Conservation (phyloP, 2,888 invertebrate species). For the Eupithecia subfuscata region DNA sequence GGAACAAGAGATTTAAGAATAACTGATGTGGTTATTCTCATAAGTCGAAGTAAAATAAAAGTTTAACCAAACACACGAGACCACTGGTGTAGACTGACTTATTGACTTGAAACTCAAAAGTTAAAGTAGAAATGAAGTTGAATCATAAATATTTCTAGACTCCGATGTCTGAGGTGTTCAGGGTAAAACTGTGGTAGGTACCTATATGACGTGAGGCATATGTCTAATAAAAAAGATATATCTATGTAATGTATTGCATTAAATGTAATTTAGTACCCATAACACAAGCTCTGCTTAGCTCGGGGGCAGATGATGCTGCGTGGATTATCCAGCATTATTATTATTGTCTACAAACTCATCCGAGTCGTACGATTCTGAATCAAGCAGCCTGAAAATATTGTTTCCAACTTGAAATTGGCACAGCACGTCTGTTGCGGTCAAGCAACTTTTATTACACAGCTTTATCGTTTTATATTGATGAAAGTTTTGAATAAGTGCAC, state of each 20-base stretch:
- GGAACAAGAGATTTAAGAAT: background rate
- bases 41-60: background rate
- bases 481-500: conserved; percentile 30
- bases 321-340: no score
- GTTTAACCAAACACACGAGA: background rate
- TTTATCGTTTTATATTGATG: conserved; percentile 32
- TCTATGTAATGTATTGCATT: no score
- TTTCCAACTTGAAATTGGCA: conserved; percentile 41
- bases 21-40: background rate
- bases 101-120: background rate
- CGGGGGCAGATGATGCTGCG: no score
- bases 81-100: background rate
- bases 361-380: background rate
- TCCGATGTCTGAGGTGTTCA: background rate
- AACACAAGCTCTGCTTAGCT: no score
- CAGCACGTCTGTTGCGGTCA: conserved; percentile 36
- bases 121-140: background rate
- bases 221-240: no score
- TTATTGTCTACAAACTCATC: background rate
- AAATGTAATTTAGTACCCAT: no score
- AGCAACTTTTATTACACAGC: conserved; percentile 31
- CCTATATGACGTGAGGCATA: no score
- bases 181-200: no score
- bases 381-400: conserved; percentile 38
- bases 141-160: background rate